Percentiles rank a stretch among this genome's conserved stretches.
phyloP scores from a whole-genome alignment of 2,888 invertebrate genomes.

The Sceliomorpha sp. region DNA sequence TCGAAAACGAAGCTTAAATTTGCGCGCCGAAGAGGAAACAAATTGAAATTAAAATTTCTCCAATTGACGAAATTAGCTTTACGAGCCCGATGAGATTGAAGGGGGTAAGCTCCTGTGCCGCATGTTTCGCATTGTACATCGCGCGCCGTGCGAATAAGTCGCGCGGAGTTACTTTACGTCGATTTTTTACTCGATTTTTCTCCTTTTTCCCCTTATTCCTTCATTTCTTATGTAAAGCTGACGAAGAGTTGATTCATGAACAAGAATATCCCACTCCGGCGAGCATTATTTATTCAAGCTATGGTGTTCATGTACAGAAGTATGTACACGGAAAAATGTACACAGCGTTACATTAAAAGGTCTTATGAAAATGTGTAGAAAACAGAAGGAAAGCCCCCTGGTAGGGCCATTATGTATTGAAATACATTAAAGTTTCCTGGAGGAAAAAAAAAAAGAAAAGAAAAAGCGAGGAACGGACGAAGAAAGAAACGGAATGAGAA shows the following conservation, averaged over 20 bases:
- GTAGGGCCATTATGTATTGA: constrained; percentile 31
- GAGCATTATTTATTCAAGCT: constrained; percentile 34
- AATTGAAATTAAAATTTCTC: too few species aligned
- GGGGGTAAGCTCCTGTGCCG: constrained; percentile 7
- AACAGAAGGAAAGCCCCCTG: constrained; percentile 10
- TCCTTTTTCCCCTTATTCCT: constrained; percentile 20
- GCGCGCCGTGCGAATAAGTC: constrained; percentile 14
- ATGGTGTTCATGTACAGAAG: constrained; percentile 16
- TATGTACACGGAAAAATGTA: constrained; percentile 7
- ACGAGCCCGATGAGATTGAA: constrained; percentile 22
- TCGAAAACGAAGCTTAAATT: too few species aligned
- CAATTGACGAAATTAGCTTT: constrained; percentile 20
- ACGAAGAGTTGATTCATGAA: constrained; percentile 41
- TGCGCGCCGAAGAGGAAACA: too few species aligned
- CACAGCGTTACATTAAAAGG: constrained; percentile 23
- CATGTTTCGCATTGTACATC: neutral
- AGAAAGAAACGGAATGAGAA: too few species aligned
- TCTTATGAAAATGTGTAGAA: constrained; percentile 24
- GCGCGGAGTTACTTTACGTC: constrained; percentile 7
- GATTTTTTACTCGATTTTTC: constrained; percentile 19
- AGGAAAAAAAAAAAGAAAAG: constrained; percentile 2
- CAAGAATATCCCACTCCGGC: constrained; percentile 32
- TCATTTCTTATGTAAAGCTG: constrained; percentile 41
- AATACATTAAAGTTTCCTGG: constrained; percentile 24
- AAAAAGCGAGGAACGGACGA: too few species aligned